Base-by-base conservation (phyloP, 2,888 invertebrate species). In the Ryuthela nishihirai region DNA sequence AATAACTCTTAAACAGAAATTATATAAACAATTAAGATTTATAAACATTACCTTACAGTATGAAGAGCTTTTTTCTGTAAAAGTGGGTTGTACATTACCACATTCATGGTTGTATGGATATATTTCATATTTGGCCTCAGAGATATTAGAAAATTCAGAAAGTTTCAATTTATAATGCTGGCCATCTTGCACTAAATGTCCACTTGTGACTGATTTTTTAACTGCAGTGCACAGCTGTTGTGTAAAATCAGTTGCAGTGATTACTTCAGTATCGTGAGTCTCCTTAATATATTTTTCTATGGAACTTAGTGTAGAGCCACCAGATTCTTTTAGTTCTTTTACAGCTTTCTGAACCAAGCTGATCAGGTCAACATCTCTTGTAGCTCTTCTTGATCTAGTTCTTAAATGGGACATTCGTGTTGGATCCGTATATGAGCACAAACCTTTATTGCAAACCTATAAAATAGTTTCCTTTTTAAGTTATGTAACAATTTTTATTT, bases 351-450 rank as follows among this genome's bases (percentile, higher is more conserved):
- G 82, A 65, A 92, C 83, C 42, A 87, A 82, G 75, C 88, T 86
- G 65, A 85, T 85, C 63, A 93, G 77, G 75, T 93, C 92, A 52
- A 80, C 78, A 67, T 82, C 82, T 59, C 81, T 80, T 56, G 81
- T 77, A 56, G 88, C 79, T 65, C 81, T 79, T 35, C 80, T 67
- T 45, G 76, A 75, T 54, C 77, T 75, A 23, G 75, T 76, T 55
- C 75, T 75, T n/a, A 65, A 55, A 40, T 67, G 61, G 12, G 68
- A 55, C 25, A 69, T 67, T 34, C 68, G 50, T 23, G 64, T 60
- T 0, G 93, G 93, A 70, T 93, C 93, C 76, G 91, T 91, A 77
- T 92, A 94, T 7, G 92, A 90, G 72, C 87, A 88, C 72, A 90
- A 84, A 10, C 93, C 90, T 73, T 89, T 89, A 75, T 90, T 90